Conservation (phyloP, 2,113 vertebrate genomes). For the Toxotes chatareus region DNA sequence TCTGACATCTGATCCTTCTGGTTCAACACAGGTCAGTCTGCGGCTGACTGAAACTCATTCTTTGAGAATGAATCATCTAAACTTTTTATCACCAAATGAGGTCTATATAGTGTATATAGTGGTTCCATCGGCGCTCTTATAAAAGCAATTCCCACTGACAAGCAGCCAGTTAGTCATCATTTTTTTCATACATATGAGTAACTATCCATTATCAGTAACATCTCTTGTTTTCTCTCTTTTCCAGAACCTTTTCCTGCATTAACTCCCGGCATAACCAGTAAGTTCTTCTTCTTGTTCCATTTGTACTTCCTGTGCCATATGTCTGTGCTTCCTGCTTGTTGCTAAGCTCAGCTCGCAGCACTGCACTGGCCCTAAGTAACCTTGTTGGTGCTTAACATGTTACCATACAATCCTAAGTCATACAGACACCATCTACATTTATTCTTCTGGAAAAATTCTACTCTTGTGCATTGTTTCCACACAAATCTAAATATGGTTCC, state of each 20-base stretch:
- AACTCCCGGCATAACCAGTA: slow-evolving; percentile 90
- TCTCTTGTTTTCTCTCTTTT: slow-evolving; percentile 55
- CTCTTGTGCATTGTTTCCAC: neutral
- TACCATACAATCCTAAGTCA: neutral
- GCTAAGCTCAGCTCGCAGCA: slow-evolving; percentile 76
- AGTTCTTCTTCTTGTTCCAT: slow-evolving; percentile 77
- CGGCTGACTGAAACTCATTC: neutral
- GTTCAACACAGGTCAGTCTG: neutral
- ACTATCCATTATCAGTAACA: slow-evolving; percentile 18
- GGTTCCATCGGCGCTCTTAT: too few relatives aligned
- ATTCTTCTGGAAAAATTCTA: neutral
- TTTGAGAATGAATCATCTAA: too few relatives aligned
- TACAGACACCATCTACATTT: neutral
- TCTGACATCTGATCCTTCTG: neutral
- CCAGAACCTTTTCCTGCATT: slow-evolving; percentile 94
- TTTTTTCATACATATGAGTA: neutral
- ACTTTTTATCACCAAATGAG: neutral
- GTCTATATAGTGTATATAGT: too few relatives aligned
- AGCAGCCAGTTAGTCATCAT: neutral
- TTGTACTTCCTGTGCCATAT: slow-evolving; percentile 70
- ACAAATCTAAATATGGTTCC: neutral
- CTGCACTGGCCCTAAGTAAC: slow-evolving; percentile 53
- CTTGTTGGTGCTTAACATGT: slow-evolving; percentile 24
- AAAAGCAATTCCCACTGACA: neutral
- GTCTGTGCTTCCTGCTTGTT: slow-evolving; percentile 83